A percentile compares a stretch with the other conserved stretches of the same genome.
These are phyloP conservation scores for Rhagoletis pomonella DNA, from an alignment of 1,140 invertebrate species.

Conservation along the genomic window DNA sequence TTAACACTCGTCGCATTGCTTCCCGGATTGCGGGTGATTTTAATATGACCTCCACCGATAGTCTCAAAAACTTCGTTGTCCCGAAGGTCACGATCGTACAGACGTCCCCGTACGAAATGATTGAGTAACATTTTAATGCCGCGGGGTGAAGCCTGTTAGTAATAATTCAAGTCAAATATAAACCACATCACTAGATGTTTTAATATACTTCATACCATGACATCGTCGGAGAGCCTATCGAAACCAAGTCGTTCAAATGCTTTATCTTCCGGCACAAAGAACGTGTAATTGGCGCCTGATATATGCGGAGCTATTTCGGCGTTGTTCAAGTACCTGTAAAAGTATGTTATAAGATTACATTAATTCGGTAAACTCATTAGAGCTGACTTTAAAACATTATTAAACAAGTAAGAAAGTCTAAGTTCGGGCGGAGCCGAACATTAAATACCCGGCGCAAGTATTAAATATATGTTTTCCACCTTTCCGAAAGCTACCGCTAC, in stretches of 20 bases:
- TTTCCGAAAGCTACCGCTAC: too few species aligned
- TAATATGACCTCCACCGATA: constrained; percentile 76
- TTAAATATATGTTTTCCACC: too few species aligned
- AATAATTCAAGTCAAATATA: too few species aligned
- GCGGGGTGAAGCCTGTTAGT: constrained; percentile 74
- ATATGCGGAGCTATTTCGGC: constrained; percentile 78
- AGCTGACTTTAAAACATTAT: too few species aligned
- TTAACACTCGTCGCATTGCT: constrained; percentile 76
- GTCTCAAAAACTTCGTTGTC: constrained; percentile 76
- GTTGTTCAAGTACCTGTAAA: constrained; percentile 76
- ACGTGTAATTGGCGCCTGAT: constrained; percentile 78
- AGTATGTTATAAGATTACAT: too few species aligned
- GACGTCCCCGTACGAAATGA: constrained; percentile 78
- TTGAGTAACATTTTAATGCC: constrained; percentile 78
- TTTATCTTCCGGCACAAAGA: constrained; percentile 79
- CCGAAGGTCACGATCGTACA: constrained; percentile 78
- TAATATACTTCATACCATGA: constrained; percentile 69
- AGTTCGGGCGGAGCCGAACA: too few species aligned
- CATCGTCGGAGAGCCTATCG: constrained; percentile 77
- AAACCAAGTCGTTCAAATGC: constrained; percentile 78
- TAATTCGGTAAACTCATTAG: too few species aligned
- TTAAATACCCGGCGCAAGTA: too few species aligned
- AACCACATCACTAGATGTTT: background rate
- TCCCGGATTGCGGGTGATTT: constrained; percentile 75
- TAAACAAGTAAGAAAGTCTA: too few species aligned